Conservation (phyloP, 2,797 vertebrate genomes). For the Psittacula echo region DNA sequence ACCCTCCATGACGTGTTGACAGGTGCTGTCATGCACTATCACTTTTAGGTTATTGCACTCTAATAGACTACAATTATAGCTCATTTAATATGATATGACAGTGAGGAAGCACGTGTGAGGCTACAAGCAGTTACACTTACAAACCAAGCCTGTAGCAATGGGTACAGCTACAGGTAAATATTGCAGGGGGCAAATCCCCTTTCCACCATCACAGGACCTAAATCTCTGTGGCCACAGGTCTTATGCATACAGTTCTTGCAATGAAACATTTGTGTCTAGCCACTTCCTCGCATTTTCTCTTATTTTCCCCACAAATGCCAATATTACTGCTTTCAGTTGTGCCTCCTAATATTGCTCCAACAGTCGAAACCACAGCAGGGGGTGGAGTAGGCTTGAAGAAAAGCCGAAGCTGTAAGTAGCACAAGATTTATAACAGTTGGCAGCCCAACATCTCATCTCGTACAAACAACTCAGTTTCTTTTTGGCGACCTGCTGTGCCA, state of each 20-base stretch:
- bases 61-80: conserved; percentile 73
- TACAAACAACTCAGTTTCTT: conserved; percentile 39
- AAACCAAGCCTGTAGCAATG: conserved; percentile 3
- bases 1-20: conserved; percentile 62
- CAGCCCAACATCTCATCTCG: conserved; percentile 62
- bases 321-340: conserved; percentile 45
- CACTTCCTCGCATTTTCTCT: not conserved
- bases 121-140: conserved; percentile 38
- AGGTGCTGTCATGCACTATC: conserved; percentile 75
- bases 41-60: conserved; percentile 67
- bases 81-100: conserved; percentile 74
- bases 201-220: not conserved
- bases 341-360: conserved; percentile 52
- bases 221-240: not conserved
- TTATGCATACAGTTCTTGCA: not conserved
- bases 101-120: conserved; percentile 40
- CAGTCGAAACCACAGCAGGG: conserved; percentile 62
- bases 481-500: conserved; percentile 60
- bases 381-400: conserved; percentile 59
- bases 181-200: not conserved
- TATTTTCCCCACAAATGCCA: conserved; percentile 26
- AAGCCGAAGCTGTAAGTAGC: conserved; percentile 46
- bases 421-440: conserved; percentile 63
- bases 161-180: conserved; percentile 17
- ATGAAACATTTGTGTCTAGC: not conserved